phyloP scores from a whole-genome alignment of 2,797 vertebrate species.

The Chelidonichthys spinosus region DNA sequence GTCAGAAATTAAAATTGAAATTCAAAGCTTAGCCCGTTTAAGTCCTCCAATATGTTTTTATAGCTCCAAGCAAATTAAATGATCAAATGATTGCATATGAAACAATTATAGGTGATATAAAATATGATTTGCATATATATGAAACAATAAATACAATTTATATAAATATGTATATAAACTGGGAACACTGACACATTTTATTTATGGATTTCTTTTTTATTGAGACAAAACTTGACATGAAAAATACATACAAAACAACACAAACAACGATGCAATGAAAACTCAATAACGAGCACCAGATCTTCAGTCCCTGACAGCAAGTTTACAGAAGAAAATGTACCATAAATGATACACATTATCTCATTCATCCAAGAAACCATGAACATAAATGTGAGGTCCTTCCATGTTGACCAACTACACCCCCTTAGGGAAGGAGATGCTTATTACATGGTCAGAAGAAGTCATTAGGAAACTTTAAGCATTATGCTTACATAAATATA shows the following conservation, averaged over 20 bases:
- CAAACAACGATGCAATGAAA: not conserved
- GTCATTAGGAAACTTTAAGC: not conserved
- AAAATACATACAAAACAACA: not conserved
- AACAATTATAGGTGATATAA: not conserved
- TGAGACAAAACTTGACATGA: not conserved
- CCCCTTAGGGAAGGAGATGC: not conserved
- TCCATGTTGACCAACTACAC: not conserved
- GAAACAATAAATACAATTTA: not conserved
- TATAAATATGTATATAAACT: not conserved
- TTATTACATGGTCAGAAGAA: not conserved
- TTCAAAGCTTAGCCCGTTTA: no score
- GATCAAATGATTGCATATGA: not conserved
- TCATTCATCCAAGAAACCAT: not conserved
- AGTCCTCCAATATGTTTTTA: no score
- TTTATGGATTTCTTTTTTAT: not conserved
- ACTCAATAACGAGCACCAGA: no score
- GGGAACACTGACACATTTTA: not conserved
- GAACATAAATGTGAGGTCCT: not conserved
- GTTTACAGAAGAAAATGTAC: not conserved
- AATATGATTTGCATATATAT: not conserved
- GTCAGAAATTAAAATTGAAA: no score
- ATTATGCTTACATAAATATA: not conserved
- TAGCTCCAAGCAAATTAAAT: no score
- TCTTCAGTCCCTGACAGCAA: not conserved
- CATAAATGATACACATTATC: not conserved